These are phyloP conservation scores for Mormyrus iriodes DNA, from an alignment of 2,113 vertebrate genomes.

Conservation along the genomic window DNA sequence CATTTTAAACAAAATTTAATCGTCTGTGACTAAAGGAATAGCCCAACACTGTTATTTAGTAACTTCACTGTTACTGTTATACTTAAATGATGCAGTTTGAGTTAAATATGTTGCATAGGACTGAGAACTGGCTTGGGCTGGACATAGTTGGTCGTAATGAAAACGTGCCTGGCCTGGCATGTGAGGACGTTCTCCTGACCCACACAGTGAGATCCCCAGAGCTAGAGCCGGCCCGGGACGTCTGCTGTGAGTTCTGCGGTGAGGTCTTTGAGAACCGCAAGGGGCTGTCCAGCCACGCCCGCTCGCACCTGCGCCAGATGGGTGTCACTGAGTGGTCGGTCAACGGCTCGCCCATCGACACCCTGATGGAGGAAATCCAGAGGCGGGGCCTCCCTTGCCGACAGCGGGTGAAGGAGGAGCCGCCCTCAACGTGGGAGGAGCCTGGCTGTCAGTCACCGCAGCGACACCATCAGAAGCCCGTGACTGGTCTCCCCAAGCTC, in stretches of 20 bases:
- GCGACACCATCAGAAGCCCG: conserved; percentile 39
- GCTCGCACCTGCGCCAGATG: conserved; percentile 82
- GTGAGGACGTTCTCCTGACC: conserved; percentile 32
- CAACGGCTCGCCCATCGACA: conserved; percentile 80
- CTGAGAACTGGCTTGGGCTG: neutral
- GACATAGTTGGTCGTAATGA: neutral
- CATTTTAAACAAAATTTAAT: neutral
- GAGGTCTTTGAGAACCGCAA: conserved; percentile 90
- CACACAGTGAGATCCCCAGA: conserved; percentile 42
- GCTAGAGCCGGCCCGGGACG: conserved; percentile 61
- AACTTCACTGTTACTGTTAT: neutral
- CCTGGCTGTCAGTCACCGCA: conserved; percentile 28
- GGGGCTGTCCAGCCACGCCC: conserved; percentile 83
- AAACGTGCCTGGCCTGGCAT: neutral
- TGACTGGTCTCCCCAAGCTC: neutral
- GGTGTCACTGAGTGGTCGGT: conserved; percentile 79
- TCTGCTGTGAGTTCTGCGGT: conserved; percentile 82
- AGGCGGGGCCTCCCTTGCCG: conserved; percentile 58
- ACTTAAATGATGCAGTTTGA: neutral
- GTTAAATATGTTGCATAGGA: neutral
- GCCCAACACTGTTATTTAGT: too few species aligned
- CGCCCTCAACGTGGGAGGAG: conserved; percentile 37
- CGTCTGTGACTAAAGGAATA: too few species aligned
- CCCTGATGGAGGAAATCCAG: conserved; percentile 74
- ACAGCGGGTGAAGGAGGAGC: conserved; percentile 59